phyloP scores from a whole-genome alignment of 2,113 vertebrate genomes.

The Fulica atra region DNA sequence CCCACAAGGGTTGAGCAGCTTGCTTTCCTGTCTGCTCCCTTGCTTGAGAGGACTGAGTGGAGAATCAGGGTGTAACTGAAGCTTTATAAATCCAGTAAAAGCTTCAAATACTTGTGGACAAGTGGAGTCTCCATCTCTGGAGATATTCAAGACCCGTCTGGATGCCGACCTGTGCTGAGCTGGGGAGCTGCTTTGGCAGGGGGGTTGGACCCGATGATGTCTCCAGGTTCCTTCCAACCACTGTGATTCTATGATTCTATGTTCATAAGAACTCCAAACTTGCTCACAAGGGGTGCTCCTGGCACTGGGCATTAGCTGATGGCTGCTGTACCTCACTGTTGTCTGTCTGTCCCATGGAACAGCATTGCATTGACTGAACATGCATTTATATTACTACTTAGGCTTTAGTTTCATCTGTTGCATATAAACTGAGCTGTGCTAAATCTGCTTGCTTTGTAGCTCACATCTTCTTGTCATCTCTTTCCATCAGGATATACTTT shows the following conservation, averaged over 20 bases:
- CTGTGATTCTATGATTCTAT: too few relatives aligned
- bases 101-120: neutral
- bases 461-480: neutral
- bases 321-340: neutral
- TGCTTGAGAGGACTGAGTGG: neutral
- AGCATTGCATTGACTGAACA: neutral
- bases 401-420: neutral
- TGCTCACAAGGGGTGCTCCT: neutral
- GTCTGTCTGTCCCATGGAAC: neutral
- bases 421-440: rapidly evolving
- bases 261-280: rapidly evolving
- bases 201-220: too few relatives aligned
- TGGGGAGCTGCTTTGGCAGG: too few relatives aligned
- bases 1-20: neutral
- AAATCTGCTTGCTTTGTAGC: neutral
- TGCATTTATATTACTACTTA: neutral
- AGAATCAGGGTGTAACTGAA: neutral
- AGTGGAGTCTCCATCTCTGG: too few relatives aligned
- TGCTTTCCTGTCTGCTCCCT: neutral
- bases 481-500: rapidly evolving
- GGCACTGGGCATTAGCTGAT: rapidly evolving
- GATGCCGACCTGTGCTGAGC: too few relatives aligned
- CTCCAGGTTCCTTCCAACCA: too few relatives aligned
- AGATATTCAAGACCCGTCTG: too few relatives aligned
- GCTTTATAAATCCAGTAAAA: neutral